Base-by-base conservation (phyloP, 92 coral and sea anemone species). In the Paragorgia papillata region DNA sequence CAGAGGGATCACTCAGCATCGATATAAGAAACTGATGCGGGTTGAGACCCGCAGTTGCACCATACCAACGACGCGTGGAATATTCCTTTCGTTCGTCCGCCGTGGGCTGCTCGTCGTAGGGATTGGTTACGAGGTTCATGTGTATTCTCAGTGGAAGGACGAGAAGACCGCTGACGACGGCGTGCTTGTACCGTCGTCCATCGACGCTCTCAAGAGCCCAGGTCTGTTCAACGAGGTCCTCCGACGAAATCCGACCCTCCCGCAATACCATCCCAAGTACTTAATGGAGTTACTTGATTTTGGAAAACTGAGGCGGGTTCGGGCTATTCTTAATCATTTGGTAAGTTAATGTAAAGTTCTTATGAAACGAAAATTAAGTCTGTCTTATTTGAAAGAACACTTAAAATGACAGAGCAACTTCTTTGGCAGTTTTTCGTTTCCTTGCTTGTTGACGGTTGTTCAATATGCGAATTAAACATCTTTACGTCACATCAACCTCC, bases 241-340 rank as follows among this genome's bases (percentile, higher is more conserved):
- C 10, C 85, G 90, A 20, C 89, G 90, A n/a, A 75, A 92, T 15
- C 99, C 99, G 7, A 86, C 92, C 25, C 80, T 95, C 9, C 99
- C 99, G 0, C 99, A 95, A 82, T 95, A 91, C 55, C 99, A 95
- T 61, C 99, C 99, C 54, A 95, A 95, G 58, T 92, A 95, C 61
- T 79, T 95, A 83, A 95, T 91, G 95, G 99, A 95, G 64, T 81
- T 95, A 37, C 92, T 95, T 95, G 90, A 95, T 81, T 95, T 93
- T 65, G 98, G 98, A 29, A 94, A 91, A 59, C 69, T 94, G 79
- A 86, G 97, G 69, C 82, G 98, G 49, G 98, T 89, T 19, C 77
- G 98, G 59, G 98, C 98, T 19, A 94, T 94, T 18, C 80, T 94
- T 22, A 88, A 86, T 65, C 98, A 94, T 64, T 66, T 94, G 95